phyloP scores from a whole-genome alignment of 2,113 vertebrate genomes.

The Saimiri boliviensis region DNA sequence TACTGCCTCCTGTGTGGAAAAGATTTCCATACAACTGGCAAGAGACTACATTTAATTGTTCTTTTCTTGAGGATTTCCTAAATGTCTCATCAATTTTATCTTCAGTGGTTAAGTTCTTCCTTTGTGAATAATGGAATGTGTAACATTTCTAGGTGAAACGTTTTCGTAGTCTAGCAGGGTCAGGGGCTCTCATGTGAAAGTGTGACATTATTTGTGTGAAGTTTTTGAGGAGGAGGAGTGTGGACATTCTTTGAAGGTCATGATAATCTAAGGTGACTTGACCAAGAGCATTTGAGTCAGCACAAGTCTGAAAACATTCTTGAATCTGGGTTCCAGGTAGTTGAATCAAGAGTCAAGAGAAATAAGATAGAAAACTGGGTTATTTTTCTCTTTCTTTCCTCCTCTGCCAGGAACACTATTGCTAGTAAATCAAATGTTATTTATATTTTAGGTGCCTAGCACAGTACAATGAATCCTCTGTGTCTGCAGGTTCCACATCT shows the following conservation, averaged over 20 bases:
- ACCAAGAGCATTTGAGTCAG: neutral
- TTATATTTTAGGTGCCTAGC: neutral
- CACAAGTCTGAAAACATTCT: neutral
- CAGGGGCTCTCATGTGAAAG: neutral
- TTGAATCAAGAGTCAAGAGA: neutral
- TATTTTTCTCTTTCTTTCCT: neutral
- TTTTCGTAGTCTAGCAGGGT: neutral
- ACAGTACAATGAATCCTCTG: neutral
- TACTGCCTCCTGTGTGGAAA: neutral
- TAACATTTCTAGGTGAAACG: neutral
- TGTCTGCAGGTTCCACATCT: neutral
- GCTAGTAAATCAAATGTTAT: neutral
- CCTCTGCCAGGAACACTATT: neutral
- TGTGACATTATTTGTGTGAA: neutral
- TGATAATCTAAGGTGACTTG: neutral
- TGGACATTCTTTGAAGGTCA: neutral
- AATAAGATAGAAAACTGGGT: neutral
- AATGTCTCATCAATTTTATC: neutral
- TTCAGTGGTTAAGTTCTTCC: neutral
- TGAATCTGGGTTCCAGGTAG: constrained; percentile 11
- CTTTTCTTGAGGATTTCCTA: constrained; percentile 3
- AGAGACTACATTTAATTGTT: neutral
- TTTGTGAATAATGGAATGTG: neutral
- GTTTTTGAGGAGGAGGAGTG: neutral
- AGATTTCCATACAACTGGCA: neutral